Evolutionary conservation across 2,113 vertebrate species (phyloP).

Genomic region (Cyprichromis sp.): DNA sequence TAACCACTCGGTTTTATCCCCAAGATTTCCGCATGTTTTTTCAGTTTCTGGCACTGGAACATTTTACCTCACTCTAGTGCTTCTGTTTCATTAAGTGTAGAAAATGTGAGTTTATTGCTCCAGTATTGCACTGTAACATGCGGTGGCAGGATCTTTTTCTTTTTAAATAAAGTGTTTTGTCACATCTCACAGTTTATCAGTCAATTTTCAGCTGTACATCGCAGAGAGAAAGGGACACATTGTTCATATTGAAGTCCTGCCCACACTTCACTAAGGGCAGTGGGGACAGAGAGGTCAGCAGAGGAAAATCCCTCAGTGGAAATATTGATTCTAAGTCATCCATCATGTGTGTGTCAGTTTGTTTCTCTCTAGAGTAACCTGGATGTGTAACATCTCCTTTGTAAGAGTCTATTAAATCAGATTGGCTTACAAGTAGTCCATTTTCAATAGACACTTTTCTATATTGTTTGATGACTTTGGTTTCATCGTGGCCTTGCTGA

Average conservation of each 20-base stretch:
- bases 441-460: not conserved
- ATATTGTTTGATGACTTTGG: not conserved
- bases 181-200: not conserved
- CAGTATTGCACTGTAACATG: not conserved
- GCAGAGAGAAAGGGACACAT: constrained; percentile 46
- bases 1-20: not conserved
- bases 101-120: not conserved
- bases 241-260: constrained; percentile 32
- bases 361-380: constrained; percentile 6
- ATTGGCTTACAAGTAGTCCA: not conserved
- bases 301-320: constrained; percentile 23
- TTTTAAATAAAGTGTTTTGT: not conserved
- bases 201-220: constrained; percentile 56
- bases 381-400: not conserved
- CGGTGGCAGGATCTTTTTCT: not conserved
- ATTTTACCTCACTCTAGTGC: not conserved
- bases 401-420: not conserved
- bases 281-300: constrained; percentile 32
- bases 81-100: not conserved
- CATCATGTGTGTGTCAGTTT: constrained; percentile 12
- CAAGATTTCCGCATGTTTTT: not conserved
- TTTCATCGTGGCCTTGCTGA: not conserved
- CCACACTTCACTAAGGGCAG: constrained; percentile 4
- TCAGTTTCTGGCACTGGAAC: not conserved
- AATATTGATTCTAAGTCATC: not conserved